Evolutionary conservation across 2,797 vertebrate species (phyloP).

Genomic region (Vultur gryphus): DNA sequence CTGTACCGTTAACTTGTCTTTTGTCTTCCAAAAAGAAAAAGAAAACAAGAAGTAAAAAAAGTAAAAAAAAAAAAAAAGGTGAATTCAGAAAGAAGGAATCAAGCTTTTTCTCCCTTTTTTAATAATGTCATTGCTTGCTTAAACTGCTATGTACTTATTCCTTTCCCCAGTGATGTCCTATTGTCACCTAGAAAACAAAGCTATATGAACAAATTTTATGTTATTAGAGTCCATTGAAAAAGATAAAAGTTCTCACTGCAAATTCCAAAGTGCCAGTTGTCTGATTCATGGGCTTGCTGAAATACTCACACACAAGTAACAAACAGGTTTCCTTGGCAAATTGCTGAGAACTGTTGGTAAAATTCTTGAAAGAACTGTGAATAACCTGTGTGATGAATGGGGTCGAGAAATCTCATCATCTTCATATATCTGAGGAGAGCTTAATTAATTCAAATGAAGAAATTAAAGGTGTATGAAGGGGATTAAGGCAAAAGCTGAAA

Average conservation of each 20-base stretch:
- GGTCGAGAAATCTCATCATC: slow-evolving; percentile 30
- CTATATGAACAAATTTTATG: background rate
- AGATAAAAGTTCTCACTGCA: background rate
- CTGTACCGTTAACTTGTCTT: background rate
- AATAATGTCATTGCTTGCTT: background rate
- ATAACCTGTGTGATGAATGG: slow-evolving; percentile 28
- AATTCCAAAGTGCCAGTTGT: background rate
- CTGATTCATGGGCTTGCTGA: background rate
- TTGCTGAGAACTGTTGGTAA: background rate
- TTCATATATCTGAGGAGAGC: background rate
- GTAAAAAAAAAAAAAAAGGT: background rate
- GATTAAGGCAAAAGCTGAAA: slow-evolving; percentile 31
- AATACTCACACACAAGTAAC: background rate
- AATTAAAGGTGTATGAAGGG: slow-evolving; percentile 33
- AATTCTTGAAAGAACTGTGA: slow-evolving; percentile 24
- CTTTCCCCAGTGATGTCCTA: background rate
- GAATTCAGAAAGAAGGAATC: background rate
- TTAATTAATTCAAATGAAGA: slow-evolving; percentile 53
- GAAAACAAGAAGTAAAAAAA: background rate
- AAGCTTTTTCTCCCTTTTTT: background rate
- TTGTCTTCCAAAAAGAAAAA: background rate
- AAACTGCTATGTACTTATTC: background rate
- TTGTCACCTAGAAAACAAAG: slow-evolving; percentile 9
- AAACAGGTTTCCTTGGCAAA: background rate
- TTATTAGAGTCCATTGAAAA: background rate